phyloP scores from a whole-genome alignment of 2,113 vertebrate species.

The Menura novaehollandiae region DNA sequence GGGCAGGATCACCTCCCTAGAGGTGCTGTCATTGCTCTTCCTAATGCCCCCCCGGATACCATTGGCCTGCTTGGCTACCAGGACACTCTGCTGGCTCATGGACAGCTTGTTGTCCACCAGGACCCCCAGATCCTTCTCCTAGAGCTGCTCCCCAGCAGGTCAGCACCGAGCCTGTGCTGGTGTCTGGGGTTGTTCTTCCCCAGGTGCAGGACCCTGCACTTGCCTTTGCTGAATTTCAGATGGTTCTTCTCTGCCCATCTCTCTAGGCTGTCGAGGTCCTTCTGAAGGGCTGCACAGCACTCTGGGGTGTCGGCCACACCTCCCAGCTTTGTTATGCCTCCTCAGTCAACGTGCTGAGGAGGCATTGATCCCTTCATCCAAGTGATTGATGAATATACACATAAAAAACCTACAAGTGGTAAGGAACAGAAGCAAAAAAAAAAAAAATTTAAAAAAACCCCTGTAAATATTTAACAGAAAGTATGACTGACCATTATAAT shows the following conservation, averaged over 20 bases:
- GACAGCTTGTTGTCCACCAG: not conserved
- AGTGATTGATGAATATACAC: not conserved
- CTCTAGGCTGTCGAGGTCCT: accelerated
- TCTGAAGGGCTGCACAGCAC: not conserved
- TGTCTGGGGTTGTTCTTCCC: not conserved
- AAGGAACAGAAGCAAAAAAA: not conserved
- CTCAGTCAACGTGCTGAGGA: not conserved
- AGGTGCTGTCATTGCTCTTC: not conserved
- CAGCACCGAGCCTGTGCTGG: not conserved
- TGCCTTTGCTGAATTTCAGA: not conserved
- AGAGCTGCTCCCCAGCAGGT: not conserved
- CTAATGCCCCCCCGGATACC: not conserved
- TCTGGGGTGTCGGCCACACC: accelerated
- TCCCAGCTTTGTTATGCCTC: not conserved
- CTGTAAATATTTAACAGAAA: not conserved
- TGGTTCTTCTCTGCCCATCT: not conserved
- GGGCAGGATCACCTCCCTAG: not conserved
- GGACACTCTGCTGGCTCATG: not conserved
- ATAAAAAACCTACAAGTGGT: not conserved
- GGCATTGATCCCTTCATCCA: not conserved
- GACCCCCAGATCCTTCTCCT: not conserved
- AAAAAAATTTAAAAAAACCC: not conserved
- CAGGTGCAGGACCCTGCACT: not conserved
- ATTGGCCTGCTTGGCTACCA: not conserved
- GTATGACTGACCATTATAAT: not conserved